These are phyloP conservation scores for Mylabris sibirica DNA, from an alignment of 2,888 invertebrate genomes.

Conservation along the genomic window DNA sequence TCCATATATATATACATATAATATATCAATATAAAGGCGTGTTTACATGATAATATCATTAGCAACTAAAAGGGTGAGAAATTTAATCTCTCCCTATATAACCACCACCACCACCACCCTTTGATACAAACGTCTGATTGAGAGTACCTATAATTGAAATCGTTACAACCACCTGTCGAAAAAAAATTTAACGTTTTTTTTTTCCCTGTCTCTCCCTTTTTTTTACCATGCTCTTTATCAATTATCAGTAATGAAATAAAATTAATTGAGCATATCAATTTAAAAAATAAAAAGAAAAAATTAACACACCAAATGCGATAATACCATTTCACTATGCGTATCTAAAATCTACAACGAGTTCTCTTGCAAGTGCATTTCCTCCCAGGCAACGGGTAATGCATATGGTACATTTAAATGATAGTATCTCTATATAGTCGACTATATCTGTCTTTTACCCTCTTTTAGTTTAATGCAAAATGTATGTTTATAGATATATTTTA, in stretches of 20 bases:
- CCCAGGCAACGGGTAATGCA: conserved; percentile 53
- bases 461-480: conserved; percentile 49
- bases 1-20: background rate
- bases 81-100: conserved; percentile 6
- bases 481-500: conserved; percentile 53
- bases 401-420: conserved; percentile 49
- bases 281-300: conserved; percentile 22
- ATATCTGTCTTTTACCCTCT: conserved; percentile 34
- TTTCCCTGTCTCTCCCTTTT: background rate
- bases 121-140: conserved; percentile 19
- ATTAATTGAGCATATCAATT: conserved; percentile 35
- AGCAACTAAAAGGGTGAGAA: conserved; percentile 24
- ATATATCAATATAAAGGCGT: conserved; percentile 46
- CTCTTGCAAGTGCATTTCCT: conserved; percentile 56
- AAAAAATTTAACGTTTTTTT: background rate
- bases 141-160: conserved; percentile 20
- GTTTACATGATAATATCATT: conserved; percentile 47
- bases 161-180: background rate
- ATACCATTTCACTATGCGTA: conserved; percentile 40
- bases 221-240: background rate
- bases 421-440: conserved; percentile 37
- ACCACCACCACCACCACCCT: background rate
- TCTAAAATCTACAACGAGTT: conserved; percentile 54
- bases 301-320: conserved; percentile 21
- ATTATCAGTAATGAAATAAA: conserved; percentile 20